Evolutionary conservation across 1,140 invertebrate genomes (phyloP), one percentile per base, ranked within the genome.

Genomic region (Tigriopus japonicus): DNA sequence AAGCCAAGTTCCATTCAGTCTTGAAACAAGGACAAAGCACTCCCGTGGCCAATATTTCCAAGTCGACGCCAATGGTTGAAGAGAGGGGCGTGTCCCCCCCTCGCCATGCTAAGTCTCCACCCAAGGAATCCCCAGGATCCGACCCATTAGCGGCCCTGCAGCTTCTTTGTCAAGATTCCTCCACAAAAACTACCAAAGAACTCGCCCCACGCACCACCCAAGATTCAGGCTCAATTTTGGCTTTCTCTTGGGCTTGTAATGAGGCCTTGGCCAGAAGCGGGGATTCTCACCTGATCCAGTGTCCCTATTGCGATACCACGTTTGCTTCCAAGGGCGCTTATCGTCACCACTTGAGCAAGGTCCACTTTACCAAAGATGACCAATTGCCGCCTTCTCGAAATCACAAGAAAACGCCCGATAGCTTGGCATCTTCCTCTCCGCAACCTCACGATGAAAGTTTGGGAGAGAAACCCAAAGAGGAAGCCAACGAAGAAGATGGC

Each of bases 271-370:
- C 87, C 9, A 3, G 28, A 3, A 35, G 28, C 9, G 28, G 28
- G 24, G 70, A 67, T 59, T 68, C 65, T 69, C 69, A 58, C 67
- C 66, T 87, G 66, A 89, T 93, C 81, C 93, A 94, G 71, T 95
- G 92, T 74, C 87, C 90, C 19, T 88, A 93, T 66, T 97, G 92
- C 76, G 91, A 94, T 72, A 91, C 90, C 15, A 86, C 87, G 10
- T 95, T 96, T 70, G 87, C 91, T 56, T 94, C 91, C 1, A 95
- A 95, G 73, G 91, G 91, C 35, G 90, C 91, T 1, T 97, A 95
- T 72, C 80, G 92, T 65, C 91, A 95, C 72, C 92, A 97, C 68
- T 73, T 96, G 61, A 92, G 89, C 54, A 93, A 95, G 69, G 92
- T 93, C 82, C 91, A 96, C 72, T 89, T 95, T 68, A 86, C 93